Evolutionary conservation across 2,113 vertebrate species (phyloP).

Genomic region (Tyto alba): DNA sequence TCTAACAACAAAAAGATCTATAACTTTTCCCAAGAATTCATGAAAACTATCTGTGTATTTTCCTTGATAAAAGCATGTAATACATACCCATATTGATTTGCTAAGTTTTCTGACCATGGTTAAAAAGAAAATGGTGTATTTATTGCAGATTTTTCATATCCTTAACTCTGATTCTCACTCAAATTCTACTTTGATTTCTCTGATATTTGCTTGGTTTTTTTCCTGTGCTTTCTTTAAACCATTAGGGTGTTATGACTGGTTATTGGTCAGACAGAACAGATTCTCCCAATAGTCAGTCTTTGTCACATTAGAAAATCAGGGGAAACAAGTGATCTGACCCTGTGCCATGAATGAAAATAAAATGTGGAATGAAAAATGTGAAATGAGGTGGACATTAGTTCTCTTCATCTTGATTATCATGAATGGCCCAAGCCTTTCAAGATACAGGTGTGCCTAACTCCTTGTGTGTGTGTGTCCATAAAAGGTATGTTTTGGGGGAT

Average conservation of each 20-base stretch:
- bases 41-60: background rate
- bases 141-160: background rate
- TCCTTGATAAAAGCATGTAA: background rate
- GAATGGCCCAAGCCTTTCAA: background rate
- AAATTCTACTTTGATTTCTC: background rate
- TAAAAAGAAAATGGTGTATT: background rate
- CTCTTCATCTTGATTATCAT: background rate
- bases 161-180: too few species aligned
- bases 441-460: background rate
- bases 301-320: background rate
- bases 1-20: background rate
- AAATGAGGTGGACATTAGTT: background rate
- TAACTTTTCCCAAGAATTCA: background rate
- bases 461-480: background rate
- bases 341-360: background rate
- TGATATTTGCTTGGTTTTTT: background rate
- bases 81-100: background rate
- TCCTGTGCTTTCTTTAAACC: background rate
- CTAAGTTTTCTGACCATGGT: background rate
- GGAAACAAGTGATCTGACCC: background rate
- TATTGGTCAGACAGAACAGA: background rate
- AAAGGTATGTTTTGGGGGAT: background rate
- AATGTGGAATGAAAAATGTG: background rate
- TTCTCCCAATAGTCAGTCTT: background rate
- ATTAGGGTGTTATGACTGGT: background rate